Conservation (phyloP, 2,888 invertebrate species). For the Zygothrica quintamaculata region DNA sequence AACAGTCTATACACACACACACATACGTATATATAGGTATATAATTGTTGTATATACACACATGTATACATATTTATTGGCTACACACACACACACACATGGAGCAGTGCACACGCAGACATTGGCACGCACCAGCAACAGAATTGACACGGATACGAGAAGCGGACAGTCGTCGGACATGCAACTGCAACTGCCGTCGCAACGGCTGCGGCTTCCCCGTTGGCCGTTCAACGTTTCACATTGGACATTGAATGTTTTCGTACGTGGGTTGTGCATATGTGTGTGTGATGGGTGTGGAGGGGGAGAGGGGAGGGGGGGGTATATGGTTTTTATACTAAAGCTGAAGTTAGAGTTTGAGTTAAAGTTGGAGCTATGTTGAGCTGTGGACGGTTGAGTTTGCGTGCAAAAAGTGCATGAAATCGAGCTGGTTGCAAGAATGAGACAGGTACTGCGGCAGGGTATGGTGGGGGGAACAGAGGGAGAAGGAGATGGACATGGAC, state of each 20-base stretch:
- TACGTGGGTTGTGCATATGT: not conserved
- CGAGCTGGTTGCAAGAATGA: slow-evolving; percentile 42
- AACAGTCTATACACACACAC: slow-evolving; percentile 10
- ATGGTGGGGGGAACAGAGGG: too few species aligned
- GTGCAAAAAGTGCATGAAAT: slow-evolving; percentile 75
- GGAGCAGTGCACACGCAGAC: slow-evolving; percentile 34
- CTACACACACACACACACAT: slow-evolving; percentile 22
- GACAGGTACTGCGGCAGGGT: too few species aligned
- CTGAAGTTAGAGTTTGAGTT: too few species aligned
- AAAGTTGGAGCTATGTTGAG: too few species aligned
- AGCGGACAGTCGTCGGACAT: slow-evolving; percentile 59
- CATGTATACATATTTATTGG: slow-evolving; percentile 9
- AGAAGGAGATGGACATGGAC: slow-evolving; percentile 6
- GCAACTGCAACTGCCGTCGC: slow-evolving; percentile 54
- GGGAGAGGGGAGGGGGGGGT: not conserved
- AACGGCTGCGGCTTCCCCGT: slow-evolving; percentile 65
- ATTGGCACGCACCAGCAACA: slow-evolving; percentile 35
- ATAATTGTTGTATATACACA: slow-evolving; percentile 6
- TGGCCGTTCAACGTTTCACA: slow-evolving; percentile 38
- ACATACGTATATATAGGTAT: slow-evolving; percentile 22
- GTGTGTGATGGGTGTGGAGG: not conserved
- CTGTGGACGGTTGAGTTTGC: slow-evolving; percentile 54
- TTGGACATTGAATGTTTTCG: slow-evolving; percentile 1
- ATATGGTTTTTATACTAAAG: too few species aligned
- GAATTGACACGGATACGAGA: slow-evolving; percentile 40